Evolutionary conservation across 2,888 invertebrate genomes (phyloP), one percentile per base, ranked within the genome.

Genomic region (Parnassius orleans): DNA sequence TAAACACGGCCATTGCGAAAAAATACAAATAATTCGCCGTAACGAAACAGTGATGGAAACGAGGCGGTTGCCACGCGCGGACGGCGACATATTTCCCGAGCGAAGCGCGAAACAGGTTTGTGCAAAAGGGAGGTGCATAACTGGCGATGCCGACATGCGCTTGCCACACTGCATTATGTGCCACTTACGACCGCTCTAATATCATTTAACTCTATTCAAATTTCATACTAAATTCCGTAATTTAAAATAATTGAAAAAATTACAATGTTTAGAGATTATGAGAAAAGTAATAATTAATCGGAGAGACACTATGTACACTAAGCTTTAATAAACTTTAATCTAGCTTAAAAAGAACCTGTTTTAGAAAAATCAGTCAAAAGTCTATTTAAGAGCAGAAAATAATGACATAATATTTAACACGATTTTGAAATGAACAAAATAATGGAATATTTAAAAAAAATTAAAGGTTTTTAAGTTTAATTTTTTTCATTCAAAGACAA

Each of bases 101-200:
- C 81, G 81, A 84, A 83, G 83, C 81, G 82, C 79, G 71, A 74
- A 88, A 90, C 90, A 77, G 87, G 89, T 90, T 90, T 86, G 71
- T 64, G 72, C 73, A 69, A 74, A 76, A 76, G 77, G 76, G 80
- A 80, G 80, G 80, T 69, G 76, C 76, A 78, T 75, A 54, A 71
- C 74, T 76, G 72, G 77, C 72, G 68, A 69, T 70, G 71, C 71
- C 75, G 76, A 80, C 80, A 78, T 77, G 76, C 78, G 74, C 82
- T 83, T 84, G 80, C 82, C 77, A 78, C 81, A 83, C 75, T 75
- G 73, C 77, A 77, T 80, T 81, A 81, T 80, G 80, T 78, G 78
- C 81, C 75, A 81, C 80, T 84, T 84, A 78, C 75, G 65, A 72
- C 71, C 76, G 74, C 69, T 72, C 72, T 68, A 66, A 68, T 66